phyloP scores from a whole-genome alignment of 2,113 vertebrate genomes.

The Gymnarchus niloticus region DNA sequence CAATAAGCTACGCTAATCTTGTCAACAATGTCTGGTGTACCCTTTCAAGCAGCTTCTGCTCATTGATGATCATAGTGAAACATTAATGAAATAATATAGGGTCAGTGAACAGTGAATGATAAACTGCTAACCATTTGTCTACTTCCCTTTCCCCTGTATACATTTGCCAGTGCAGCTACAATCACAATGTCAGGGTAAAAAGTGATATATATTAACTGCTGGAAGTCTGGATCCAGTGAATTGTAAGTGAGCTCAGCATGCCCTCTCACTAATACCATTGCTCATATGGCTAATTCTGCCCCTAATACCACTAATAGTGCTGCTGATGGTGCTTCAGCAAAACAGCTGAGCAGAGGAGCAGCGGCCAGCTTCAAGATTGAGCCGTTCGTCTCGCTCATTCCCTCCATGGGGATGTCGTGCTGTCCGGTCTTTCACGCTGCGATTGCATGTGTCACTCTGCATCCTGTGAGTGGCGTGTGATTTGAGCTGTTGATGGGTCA shows the following conservation, averaged over 20 bases:
- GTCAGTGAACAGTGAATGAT: not conserved
- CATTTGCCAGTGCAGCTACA: not conserved
- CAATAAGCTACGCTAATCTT: no score
- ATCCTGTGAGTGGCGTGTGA: not conserved
- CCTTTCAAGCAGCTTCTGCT: no score
- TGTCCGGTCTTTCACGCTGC: no score
- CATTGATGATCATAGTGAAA: no score
- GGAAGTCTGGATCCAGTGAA: not conserved
- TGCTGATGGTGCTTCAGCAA: not conserved
- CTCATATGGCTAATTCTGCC: not conserved
- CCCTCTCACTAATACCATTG: not conserved
- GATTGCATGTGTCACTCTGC: not conserved
- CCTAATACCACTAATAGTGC: not conserved
- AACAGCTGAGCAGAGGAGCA: not conserved
- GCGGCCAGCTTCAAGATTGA: not conserved
- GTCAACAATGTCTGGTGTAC: no score
- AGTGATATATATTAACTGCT: not conserved
- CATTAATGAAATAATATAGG: no score
- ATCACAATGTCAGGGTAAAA: not conserved
- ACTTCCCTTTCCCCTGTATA: not conserved
- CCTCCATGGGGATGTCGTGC: not conserved
- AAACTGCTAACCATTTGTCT: not conserved
- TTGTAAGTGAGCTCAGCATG: not conserved
- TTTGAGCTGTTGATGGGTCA: not conserved
- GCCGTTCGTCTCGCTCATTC: not conserved